Evolutionary conservation across 1,140 invertebrate species (phyloP).

Genomic region (Drosophila cardini): DNA sequence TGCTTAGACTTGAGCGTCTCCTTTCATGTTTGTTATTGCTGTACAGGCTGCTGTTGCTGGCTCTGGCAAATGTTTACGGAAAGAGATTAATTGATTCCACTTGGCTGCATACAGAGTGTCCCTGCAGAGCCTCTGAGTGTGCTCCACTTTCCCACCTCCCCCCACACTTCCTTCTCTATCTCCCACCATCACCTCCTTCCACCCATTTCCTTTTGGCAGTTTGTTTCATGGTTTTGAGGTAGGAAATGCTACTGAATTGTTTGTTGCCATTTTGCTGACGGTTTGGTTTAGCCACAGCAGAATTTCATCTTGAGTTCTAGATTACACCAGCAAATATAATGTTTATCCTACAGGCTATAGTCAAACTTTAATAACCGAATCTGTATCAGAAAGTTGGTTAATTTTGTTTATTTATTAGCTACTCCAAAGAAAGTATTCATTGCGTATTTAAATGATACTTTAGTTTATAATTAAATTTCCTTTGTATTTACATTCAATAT

Average conservation of each 20-base stretch:
- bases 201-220: background rate
- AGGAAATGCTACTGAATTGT: constrained; percentile 36
- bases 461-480: too few species aligned
- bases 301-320: background rate
- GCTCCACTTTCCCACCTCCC: background rate
- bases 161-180: background rate
- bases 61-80: constrained; percentile 76
- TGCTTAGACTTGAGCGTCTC: constrained; percentile 65
- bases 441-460: too few species aligned
- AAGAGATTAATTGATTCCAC: constrained; percentile 82
- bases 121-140: constrained; percentile 44
- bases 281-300: constrained; percentile 4
- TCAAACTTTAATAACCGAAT: background rate
- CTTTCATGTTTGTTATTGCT: constrained; percentile 57
- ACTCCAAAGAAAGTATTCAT: too few species aligned
- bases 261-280: constrained; percentile 19
- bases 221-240: constrained; percentile 19
- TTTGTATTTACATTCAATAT: too few species aligned
- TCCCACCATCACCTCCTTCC: background rate
- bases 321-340: background rate
- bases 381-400: background rate
- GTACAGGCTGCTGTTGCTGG: constrained; percentile 26
- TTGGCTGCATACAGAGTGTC: constrained; percentile 76
- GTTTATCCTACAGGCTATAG: background rate
- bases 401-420: background rate